Evolutionary conservation across 2,888 invertebrate species (phyloP).

Genomic region (Nymphalis c-album): DNA sequence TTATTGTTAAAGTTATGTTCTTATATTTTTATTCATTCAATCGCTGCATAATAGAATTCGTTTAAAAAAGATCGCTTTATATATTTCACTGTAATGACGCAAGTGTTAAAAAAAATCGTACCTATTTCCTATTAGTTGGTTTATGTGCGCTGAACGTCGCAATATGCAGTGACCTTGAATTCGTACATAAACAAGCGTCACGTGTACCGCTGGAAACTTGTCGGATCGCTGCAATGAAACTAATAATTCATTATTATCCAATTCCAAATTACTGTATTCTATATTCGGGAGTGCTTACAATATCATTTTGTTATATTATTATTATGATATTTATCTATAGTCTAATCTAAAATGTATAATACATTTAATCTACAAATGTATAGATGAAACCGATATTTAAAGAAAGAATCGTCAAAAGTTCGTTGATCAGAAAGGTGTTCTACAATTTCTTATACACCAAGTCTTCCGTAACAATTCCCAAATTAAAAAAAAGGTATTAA

Average conservation of each 20-base stretch:
- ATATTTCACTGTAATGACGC: conserved; percentile 18
- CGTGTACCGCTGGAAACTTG: conserved; percentile 55
- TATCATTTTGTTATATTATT: not conserved
- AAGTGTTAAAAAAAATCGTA: conserved; percentile 33
- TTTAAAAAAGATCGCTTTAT: conserved; percentile 11
- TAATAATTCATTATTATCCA: conserved; percentile 30
- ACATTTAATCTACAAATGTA: not conserved
- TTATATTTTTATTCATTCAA: not conserved
- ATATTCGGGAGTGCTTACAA: not conserved
- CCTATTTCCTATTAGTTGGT: conserved; percentile 34
- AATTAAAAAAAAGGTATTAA: conserved; percentile 64
- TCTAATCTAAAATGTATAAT: not conserved
- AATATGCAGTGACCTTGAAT: conserved; percentile 70
- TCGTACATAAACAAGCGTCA: conserved; percentile 72
- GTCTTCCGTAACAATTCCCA: conserved; percentile 61
- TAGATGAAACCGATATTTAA: conserved; percentile 6
- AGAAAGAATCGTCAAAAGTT: conserved; percentile 31
- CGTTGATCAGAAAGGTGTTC: conserved; percentile 41
- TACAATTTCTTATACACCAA: conserved; percentile 47
- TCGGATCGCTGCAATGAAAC: conserved; percentile 41
- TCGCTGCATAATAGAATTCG: not conserved
- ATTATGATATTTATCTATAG: not conserved
- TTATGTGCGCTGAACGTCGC: conserved; percentile 56
- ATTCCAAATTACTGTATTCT: not conserved
- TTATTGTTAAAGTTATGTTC: not conserved